phyloP scores from a whole-genome alignment of 2,888 invertebrate genomes.

The Andricus curvator region DNA sequence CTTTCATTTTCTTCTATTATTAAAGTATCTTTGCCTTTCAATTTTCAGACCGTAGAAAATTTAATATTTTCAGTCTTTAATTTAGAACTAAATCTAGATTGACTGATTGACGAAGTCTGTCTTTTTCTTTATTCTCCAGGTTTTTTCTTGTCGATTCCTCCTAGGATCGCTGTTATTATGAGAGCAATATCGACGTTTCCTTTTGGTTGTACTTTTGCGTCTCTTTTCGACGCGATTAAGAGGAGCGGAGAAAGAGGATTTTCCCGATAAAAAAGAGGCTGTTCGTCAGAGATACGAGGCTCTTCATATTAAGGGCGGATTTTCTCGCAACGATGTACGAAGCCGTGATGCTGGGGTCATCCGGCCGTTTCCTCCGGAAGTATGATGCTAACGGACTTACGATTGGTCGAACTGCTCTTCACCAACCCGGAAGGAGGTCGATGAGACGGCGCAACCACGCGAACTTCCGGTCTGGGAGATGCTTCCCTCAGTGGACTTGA shows the following conservation, averaged over 20 bases:
- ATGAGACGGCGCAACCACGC: slow-evolving; percentile 72
- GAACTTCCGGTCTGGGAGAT: slow-evolving; percentile 71
- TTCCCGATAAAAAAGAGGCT: slow-evolving; percentile 45
- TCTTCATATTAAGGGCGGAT: slow-evolving; percentile 63
- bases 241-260: slow-evolving; percentile 35
- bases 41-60: neutral
- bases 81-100: neutral
- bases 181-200: neutral
- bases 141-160: neutral
- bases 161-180: neutral
- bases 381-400: slow-evolving; percentile 76
- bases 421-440: slow-evolving; percentile 61
- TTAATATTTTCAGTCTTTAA: neutral
- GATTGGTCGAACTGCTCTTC: slow-evolving; percentile 58
- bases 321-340: slow-evolving; percentile 71
- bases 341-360: slow-evolving; percentile 72
- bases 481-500: slow-evolving; percentile 54
- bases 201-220: neutral
- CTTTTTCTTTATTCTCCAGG: neutral
- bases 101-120: neutral
- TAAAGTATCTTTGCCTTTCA: neutral
- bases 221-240: neutral
- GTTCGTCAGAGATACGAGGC: slow-evolving; percentile 20
- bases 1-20: slow-evolving; percentile 5
- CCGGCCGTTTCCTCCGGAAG: slow-evolving; percentile 71